Evolutionary conservation across 2,113 vertebrate species (phyloP).

Genomic region (Alligator sinensis): DNA sequence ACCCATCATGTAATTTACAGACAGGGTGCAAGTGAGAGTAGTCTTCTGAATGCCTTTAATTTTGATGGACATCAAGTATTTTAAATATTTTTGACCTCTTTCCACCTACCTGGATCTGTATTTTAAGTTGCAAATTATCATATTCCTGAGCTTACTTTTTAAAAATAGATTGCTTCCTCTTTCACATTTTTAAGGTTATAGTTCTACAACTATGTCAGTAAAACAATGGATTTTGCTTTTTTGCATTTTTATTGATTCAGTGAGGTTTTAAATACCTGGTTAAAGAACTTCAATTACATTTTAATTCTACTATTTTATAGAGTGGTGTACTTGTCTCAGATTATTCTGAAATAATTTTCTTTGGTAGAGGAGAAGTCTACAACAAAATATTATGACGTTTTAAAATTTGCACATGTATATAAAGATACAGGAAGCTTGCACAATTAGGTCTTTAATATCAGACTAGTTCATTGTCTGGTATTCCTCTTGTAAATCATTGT

Average conservation of each 20-base stretch:
- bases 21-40: neutral
- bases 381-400: neutral
- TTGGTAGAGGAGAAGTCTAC: neutral
- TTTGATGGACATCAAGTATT: neutral
- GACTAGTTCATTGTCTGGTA: constrained; percentile 21
- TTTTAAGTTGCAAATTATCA: neutral
- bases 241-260: neutral
- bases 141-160: neutral
- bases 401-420: neutral
- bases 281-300: neutral
- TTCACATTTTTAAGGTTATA: neutral
- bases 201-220: neutral
- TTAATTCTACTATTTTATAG: constrained; percentile 28
- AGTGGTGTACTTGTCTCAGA: neutral
- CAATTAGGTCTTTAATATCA: neutral
- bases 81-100: neutral
- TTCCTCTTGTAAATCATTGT: constrained; percentile 15
- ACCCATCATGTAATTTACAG: neutral
- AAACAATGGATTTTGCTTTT: neutral
- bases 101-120: neutral
- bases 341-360: neutral
- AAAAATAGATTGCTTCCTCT: neutral
- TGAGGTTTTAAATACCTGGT: neutral
- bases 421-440: neutral
- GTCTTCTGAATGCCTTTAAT: neutral